Percentiles rank a stretch among this genome's conserved stretches.
These are phyloP conservation scores for Gallirallus australis DNA, from an alignment of 2,797 vertebrate species.

Conservation along the genomic window DNA sequence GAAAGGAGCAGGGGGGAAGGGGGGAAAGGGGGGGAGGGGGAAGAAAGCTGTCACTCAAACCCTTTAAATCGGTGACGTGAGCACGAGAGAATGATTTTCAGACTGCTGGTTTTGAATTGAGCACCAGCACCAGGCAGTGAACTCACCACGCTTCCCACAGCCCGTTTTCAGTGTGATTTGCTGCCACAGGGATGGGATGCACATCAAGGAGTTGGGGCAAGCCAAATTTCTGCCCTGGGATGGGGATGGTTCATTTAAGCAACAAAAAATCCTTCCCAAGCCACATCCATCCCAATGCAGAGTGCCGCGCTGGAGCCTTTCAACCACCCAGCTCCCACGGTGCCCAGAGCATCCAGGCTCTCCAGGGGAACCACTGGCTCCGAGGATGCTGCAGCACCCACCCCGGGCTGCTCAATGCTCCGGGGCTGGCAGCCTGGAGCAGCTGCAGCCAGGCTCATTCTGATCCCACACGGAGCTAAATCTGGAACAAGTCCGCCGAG, in stretches of 20 bases:
- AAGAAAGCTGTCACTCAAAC: background rate
- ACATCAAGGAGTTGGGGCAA: rapidly evolving
- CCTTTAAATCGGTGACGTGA: background rate
- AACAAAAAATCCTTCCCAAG: background rate
- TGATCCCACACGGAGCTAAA: conserved; percentile 16
- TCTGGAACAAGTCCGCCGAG: conserved; percentile 47
- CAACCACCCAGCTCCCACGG: rapidly evolving
- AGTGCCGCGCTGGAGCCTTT: rapidly evolving
- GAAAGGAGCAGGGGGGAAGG: background rate
- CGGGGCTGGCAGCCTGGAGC: rapidly evolving
- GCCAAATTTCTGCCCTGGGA: background rate
- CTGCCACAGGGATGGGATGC: rapidly evolving
- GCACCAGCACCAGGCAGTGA: rapidly evolving
- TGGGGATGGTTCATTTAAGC: background rate
- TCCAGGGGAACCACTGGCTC: rapidly evolving
- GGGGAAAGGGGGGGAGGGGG: no score
- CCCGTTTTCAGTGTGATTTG: rapidly evolving
- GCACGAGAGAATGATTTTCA: background rate
- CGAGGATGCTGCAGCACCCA: background rate
- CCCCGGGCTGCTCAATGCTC: rapidly evolving
- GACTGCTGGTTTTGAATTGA: rapidly evolving
- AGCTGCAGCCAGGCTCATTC: background rate
- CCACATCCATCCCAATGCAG: rapidly evolving
- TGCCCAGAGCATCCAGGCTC: rapidly evolving
- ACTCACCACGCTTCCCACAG: rapidly evolving